Evolutionary conservation across 2,797 vertebrate species (phyloP).

Genomic region (Hippopotamyrus pictus): DNA sequence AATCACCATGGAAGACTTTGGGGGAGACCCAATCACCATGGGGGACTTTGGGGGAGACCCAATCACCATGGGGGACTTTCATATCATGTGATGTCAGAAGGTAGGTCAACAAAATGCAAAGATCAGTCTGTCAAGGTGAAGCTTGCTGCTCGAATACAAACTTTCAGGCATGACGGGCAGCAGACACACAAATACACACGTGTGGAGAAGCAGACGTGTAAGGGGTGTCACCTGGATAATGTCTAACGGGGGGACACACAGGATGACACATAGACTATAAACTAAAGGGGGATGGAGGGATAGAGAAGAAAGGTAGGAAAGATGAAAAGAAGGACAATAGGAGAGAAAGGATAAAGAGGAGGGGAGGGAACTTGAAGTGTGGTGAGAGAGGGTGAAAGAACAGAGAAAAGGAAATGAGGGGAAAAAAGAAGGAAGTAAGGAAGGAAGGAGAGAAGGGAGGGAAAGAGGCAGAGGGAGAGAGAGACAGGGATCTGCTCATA

Average conservation of each 20-base stretch:
- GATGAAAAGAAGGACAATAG: neutral
- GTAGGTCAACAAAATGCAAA: neutral
- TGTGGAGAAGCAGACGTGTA: neutral
- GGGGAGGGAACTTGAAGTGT: neutral
- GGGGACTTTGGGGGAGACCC: too few species aligned
- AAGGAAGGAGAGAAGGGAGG: slow-evolving; percentile 1
- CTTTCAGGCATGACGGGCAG: neutral
- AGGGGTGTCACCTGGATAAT: neutral
- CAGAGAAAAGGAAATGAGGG: neutral
- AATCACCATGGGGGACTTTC: too few species aligned
- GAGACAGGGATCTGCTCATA: slow-evolving; percentile 42
- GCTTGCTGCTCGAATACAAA: neutral
- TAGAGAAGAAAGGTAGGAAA: neutral
- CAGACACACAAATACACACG: neutral
- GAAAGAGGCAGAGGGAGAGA: neutral
- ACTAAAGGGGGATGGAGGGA: too few species aligned
- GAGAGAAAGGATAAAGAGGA: neutral
- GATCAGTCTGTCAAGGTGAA: neutral
- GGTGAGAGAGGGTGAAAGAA: neutral
- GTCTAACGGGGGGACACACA: neutral
- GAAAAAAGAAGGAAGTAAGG: neutral
- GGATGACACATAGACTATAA: neutral
- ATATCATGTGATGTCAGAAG: neutral
- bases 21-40: neutral
- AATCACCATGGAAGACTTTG: accelerated